Evolutionary conservation across 2,888 invertebrate genomes (phyloP), one percentile per base, ranked within the genome.

Genomic region (Rosalia funebris): DNA sequence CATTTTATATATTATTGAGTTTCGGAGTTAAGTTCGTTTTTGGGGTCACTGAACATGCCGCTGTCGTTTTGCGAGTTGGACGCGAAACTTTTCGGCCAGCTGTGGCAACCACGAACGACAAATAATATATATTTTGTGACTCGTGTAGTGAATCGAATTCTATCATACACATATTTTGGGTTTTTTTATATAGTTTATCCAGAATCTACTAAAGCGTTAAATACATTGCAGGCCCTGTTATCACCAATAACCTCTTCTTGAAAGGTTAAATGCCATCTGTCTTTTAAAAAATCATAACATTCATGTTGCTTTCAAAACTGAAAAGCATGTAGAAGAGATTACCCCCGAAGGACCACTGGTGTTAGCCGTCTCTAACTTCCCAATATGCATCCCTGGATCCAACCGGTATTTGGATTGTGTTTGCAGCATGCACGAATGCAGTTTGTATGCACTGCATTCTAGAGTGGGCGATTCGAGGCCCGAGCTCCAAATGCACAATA

Each of bases 1-100:
- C 57, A 64, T 64, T 64, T 64, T 64, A 64, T 59, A 55, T 58
- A 53, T 56, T 64, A 57, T 59, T 61, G 64, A 61, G 52, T 60
- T 61, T 55, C 56, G 63, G 59, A 61, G 52, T 56, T 39, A 19
- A 56, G 57, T 57, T 54, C 47, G 53, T 54, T 57, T 56, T 56
- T 41, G 58, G 61, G 64, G 58, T 64, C 64, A 58, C 58, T 64
- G 64, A 61, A 61, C 64, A 64, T 61, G 57, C 48, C 36, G 32
- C 15, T 46, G 32, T 47, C 39, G 41, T n/a, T 53, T 39, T 37
- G 53, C 32, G 48, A 16, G 52, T 12, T 11, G 39, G 12, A 9
- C 36, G 36, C n/a, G 25, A 16, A 14, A 48, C 44, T 7, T 7
- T 55, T 48, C 53, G 31, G 25, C 25, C 25, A 25, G 25, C 25